phyloP scores from a whole-genome alignment of 64 coral and sea anemone species.

The Stylophora pistillata region DNA sequence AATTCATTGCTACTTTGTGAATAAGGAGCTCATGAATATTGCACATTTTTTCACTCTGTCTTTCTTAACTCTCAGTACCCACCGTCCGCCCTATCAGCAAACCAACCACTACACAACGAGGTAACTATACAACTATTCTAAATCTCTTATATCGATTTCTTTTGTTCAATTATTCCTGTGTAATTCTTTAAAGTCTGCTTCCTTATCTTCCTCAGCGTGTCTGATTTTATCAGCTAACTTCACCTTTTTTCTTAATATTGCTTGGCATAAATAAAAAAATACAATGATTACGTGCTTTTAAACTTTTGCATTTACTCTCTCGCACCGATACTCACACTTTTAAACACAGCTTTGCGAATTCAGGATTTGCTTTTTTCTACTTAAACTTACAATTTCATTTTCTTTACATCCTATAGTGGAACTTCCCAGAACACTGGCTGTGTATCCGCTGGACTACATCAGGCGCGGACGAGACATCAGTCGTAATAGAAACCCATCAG shows the following conservation, averaged over 20 bases:
- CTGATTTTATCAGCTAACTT: too few relatives aligned
- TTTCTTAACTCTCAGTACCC: conserved; percentile 16
- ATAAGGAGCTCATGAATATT: too few relatives aligned
- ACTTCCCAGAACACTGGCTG: conserved; percentile 21
- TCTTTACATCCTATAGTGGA: neutral
- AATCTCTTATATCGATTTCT: neutral
- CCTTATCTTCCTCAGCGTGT: neutral
- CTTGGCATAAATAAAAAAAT: too few relatives aligned
- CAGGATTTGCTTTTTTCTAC: too few relatives aligned
- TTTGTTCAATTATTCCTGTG: too few relatives aligned
- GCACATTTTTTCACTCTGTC: neutral
- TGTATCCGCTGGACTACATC: conserved; percentile 46
- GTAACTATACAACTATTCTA: neutral
- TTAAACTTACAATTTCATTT: too few relatives aligned
- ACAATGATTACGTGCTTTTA: too few relatives aligned
- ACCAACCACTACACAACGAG: neutral
- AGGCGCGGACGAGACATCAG: conserved; percentile 29
- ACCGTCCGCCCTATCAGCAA: neutral
- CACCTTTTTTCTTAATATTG: too few relatives aligned
- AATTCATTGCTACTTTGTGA: too few relatives aligned
- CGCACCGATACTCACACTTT: too few relatives aligned
- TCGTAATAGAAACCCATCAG: conserved; percentile 25
- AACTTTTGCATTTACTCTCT: too few relatives aligned
- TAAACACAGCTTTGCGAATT: too few relatives aligned
- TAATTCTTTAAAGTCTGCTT: neutral